Base-by-base conservation (phyloP, 30 jellyfish, hydroid and myxozoan genomes). In the Cassiopea andromeda region DNA sequence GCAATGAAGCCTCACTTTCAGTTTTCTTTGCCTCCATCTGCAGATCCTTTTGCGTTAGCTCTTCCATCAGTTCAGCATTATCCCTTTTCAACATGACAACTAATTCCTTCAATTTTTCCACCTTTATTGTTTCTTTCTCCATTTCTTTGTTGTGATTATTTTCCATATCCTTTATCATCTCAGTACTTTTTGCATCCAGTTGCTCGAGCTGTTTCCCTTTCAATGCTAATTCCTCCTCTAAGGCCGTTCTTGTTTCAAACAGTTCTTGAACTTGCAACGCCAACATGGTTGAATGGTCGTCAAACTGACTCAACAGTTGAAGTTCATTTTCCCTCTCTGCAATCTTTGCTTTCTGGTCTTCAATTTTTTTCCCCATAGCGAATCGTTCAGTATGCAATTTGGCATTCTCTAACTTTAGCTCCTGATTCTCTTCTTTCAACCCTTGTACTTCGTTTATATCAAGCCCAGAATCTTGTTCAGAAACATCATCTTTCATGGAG, bases 201-300 rank as follows among this genome's bases (percentile, higher is more conserved):
- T 17, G 50, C 49, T 77, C 58, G 27, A 77, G 7, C 16, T 77
- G 58, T 15, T 47, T 75, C 2, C 13, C 44, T 44, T 48, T 77
- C n/a, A 58, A 1, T 50, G 4, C n/a, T 48, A 77, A n/a, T 60
- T 7, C 73, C 14, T 49, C 27, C n/a, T 8, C 58, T 9, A 77
- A 49, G 49, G 1, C 6, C 7, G 48, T 16, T 16, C 48, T 46
- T 18, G 16, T 46, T 19, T 47, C 74, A 1, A 50, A 19, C 47
- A 49, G 12, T 18, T 77, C 73, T 50, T 49, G 12, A 60, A 48
- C 19, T 45, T 50, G 49, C 1, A n/a, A 46, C 6, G 74, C 48
- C 73, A 77, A 48, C 7, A 46, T 4, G 45, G 86, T 2, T 2
- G 86, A 77, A 6, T 77, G 86, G n/a, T 47, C 74, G 16, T 48